phyloP scores from a whole-genome alignment of 2,797 vertebrate species.

The Pipistrellus pipistrellus region DNA sequence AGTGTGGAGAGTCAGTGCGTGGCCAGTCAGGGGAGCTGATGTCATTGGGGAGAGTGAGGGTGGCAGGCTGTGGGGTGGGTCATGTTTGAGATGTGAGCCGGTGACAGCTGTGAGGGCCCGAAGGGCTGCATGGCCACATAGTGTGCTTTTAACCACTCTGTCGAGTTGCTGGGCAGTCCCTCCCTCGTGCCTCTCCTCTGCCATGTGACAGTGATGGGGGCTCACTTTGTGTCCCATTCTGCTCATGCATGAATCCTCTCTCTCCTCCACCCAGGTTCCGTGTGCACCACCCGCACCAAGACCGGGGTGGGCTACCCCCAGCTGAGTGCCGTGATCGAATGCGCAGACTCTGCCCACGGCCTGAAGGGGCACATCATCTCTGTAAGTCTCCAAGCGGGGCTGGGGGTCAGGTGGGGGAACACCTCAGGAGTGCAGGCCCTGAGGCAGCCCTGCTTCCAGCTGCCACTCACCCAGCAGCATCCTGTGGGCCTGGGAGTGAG shows the following conservation, averaged over 20 bases:
- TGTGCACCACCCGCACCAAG: conserved; percentile 99
- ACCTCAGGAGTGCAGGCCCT: accelerated
- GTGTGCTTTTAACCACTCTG: accelerated
- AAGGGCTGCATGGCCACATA: accelerated
- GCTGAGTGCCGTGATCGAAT: conserved; percentile 99
- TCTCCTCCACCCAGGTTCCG: conserved; percentile 92
- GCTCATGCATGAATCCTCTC: background rate
- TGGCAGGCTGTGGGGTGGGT: accelerated
- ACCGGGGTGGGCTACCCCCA: conserved; percentile 99
- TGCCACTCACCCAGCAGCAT: background rate
- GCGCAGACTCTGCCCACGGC: conserved; percentile 98
- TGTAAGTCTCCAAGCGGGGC: conserved; percentile 87
- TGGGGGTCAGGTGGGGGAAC: accelerated
- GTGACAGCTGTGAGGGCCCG: accelerated
- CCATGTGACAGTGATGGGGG: background rate
- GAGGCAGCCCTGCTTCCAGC: background rate
- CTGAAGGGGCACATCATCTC: conserved; percentile 99
- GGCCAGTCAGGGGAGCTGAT: background rate
- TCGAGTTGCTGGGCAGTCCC: accelerated
- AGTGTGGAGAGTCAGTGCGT: background rate
- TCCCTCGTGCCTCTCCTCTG: accelerated
- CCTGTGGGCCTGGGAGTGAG: background rate
- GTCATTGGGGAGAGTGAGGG: background rate
- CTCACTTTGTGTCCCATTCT: accelerated
- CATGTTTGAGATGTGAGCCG: background rate